Percentiles rank a stretch among this genome's conserved stretches.
Evolutionary conservation across 2,113 vertebrate species (phyloP).

Genomic region (Sigmodon hispidus): DNA sequence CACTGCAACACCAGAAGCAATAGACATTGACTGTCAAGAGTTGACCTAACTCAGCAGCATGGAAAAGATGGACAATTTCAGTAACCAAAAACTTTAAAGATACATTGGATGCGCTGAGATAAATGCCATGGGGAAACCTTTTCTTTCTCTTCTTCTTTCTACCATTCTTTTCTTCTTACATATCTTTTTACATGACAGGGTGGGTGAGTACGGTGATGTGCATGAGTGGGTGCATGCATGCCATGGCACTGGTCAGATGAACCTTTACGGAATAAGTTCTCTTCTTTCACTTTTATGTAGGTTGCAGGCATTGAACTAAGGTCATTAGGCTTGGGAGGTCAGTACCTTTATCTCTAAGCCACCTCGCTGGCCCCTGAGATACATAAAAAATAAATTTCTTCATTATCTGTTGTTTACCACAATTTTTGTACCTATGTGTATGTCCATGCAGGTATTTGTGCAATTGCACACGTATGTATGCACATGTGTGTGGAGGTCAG

Average conservation of each 20-base stretch:
- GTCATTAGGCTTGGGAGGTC: neutral
- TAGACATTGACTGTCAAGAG: neutral
- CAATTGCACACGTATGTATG: neutral
- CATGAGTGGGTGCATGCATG: no score
- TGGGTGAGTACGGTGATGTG: neutral
- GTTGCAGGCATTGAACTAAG: neutral
- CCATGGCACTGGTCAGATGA: neutral
- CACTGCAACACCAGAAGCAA: neutral
- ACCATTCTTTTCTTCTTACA: neutral
- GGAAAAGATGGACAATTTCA: neutral
- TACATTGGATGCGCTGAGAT: no score
- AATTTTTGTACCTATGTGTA: neutral
- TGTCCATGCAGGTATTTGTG: no score
- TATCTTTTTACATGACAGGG: no score
- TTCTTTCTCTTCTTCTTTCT: neutral
- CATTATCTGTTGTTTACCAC: neutral
- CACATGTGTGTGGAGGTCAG: no score
- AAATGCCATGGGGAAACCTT: fast-evolving
- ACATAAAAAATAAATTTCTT: neutral
- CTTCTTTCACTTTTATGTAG: neutral
- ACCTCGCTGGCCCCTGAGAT: neutral
- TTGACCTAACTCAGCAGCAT: neutral
- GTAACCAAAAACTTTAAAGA: neutral
- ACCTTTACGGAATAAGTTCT: neutral
- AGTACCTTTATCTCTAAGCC: neutral